Evolutionary conservation across 2,888 invertebrate species (phyloP), one percentile per base, ranked within the genome.

Genomic region (Blastobasis adustella): DNA sequence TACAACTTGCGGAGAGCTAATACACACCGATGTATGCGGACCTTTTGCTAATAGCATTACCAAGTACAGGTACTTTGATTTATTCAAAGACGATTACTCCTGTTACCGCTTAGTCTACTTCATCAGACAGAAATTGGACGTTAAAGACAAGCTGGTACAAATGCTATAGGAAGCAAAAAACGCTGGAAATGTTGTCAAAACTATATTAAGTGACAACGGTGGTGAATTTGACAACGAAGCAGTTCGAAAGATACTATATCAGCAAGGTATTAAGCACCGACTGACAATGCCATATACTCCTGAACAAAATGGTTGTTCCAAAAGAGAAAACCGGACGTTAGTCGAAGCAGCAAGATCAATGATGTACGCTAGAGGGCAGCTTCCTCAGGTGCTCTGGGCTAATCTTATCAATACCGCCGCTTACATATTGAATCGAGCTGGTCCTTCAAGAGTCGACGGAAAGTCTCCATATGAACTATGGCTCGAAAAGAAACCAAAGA

Each of bases 381-480:
- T 47, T 5, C 47, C 47, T 37, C 38, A 40, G 9, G 38, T n/a
- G 39, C 10, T 39, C 5, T 39, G 38, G 40, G 10, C 10, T 10
- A 5, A 47, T 5, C n/a, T 44, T 5, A 40, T 40, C 5, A 40
- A 40, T 40, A 40, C n/a, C n/a, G n/a, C n/a, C n/a, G 8, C 37
- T 46, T 46, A 46, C n/a, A n/a, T 46, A 39, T 6, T 47, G 5
- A 47, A 47, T 40, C 39, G 39, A n/a, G 39, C 47, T n/a, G 47
- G 47, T 7, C 47, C 47, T 49, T 46, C 54, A 5, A 45, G n/a
- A 5, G 44, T 46, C 10, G 42, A 23, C 7, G 9, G 6, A 6
- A 58, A 58, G 43, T 43, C 49, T 36, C 58, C 53, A 4, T 53
- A 48, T 49, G 52, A 58, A 23, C 6, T 54, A 10, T 58, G 54